Evolutionary conservation across 2,113 vertebrate genomes (phyloP).

Genomic region (Paedocypris sp.): DNA sequence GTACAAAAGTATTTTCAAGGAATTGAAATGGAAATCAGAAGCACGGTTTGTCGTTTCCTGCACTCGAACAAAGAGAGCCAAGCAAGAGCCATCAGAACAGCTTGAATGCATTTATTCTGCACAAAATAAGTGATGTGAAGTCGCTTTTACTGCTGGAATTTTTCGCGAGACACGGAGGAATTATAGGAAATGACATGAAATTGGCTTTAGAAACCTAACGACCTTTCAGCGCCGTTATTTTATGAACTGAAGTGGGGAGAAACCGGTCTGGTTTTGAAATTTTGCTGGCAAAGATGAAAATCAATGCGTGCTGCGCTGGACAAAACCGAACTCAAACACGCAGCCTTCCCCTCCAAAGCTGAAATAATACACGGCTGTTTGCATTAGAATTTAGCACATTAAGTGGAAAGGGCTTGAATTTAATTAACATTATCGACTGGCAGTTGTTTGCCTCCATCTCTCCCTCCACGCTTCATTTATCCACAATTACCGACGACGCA

Average conservation of each 20-base stretch:
- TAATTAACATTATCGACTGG: conserved; percentile 58
- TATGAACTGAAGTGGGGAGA: neutral
- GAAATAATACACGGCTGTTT: conserved; percentile 42
- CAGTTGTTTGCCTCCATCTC: conserved; percentile 36
- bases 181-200: neutral
- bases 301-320: neutral
- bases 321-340: neutral
- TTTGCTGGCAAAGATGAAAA: neutral
- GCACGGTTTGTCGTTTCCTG: neutral
- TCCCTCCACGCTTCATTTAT: conserved; percentile 44
- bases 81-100: neutral
- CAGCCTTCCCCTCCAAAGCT: neutral
- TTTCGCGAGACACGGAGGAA: neutral
- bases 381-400: conserved; percentile 50
- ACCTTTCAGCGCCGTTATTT: neutral
- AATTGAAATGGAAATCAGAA: neutral
- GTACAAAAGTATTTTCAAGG: too few species aligned
- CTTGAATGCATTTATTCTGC: neutral
- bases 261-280: neutral
- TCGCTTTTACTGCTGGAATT: neutral
- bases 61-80: neutral
- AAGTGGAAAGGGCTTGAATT: conserved; percentile 47
- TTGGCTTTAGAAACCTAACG: neutral
- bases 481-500: conserved; percentile 49
- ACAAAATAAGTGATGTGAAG: neutral